phyloP scores from a whole-genome alignment of 1,140 invertebrate genomes.

The Lysiphlebus fabarum region DNA sequence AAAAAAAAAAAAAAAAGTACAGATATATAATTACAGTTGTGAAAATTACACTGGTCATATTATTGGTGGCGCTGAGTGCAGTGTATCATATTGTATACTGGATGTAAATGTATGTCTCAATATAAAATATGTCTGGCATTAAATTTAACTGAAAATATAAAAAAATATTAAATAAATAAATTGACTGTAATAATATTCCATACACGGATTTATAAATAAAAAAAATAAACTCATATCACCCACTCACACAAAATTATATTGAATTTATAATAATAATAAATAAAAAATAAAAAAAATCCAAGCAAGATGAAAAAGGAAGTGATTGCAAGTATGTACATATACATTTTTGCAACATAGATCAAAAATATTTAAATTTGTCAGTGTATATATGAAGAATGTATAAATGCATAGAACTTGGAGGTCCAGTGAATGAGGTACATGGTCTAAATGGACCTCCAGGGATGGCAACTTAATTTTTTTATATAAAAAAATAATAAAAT shows the following conservation, averaged over 20 bases:
- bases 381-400: no score
- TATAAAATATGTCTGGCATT: constrained; percentile 15
- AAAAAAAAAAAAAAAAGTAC: not conserved
- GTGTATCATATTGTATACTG: not conserved
- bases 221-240: no score
- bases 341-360: no score
- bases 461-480: constrained; percentile 29
- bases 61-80: not conserved
- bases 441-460: constrained; percentile 29
- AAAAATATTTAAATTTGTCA: no score
- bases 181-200: not conserved
- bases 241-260: no score
- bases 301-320: no score
- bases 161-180: not conserved
- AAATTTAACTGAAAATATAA: not conserved
- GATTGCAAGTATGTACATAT: no score
- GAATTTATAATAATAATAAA: no score
- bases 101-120: not conserved
- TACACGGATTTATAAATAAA: no score
- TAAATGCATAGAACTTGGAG: not conserved
- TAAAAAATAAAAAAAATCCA: no score
- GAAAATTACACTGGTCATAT: constrained; percentile 7
- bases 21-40: constrained; percentile 2
- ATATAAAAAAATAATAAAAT: constrained; percentile 19
- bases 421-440: not conserved